Base-by-base conservation (phyloP, 2,797 vertebrate species). In the Cyprinella venusta region DNA sequence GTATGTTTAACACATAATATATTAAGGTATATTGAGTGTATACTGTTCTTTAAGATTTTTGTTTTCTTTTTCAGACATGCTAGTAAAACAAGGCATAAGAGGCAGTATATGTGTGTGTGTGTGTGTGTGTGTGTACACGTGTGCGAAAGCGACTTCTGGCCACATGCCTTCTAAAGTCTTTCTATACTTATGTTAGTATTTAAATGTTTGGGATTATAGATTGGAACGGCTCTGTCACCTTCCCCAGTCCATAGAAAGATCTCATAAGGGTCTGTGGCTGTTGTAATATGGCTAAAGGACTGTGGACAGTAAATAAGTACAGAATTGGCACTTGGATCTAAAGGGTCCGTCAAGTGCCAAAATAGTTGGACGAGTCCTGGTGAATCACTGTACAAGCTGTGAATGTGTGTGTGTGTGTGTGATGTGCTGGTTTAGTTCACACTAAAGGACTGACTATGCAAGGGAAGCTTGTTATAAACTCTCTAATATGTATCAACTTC, bases 21-120 rank as follows among this genome's bases (percentile, higher is more conserved):
- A 83, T 65, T 81, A 59, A 81, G 79, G 81, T 77, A 50, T 42
- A 76, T 70, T 80, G 24, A 79, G 75, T 56, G 18, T 63, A 65
- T 64, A 69, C 61, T 76, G 82, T 50, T 64, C 65, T 75, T 59
- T 61, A 74, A 19, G 56, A 69, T 80, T 83, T 76, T 70, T 42
- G 9, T 59, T 67, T 38, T 86, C 38, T 82, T 80, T 48, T 81
- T 90, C 90, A 86, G 92, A 93, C 92, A 94, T 90, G 92, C 92
- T 94, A 93, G 91, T 91, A 92, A 93, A 94, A 93, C 90, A 94
- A 94, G 93, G 92, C 93, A 93, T 90, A 91, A 91, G 88, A 91
- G 91, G 90, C 90, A 87, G 13, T 63, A 40, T 75, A 9, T 77
- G 24, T 4, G 33, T 88, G 88, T 90, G 86, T 84, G 69, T 42